A percentile compares a stretch with the other conserved stretches of the same genome.
phyloP scores from a whole-genome alignment of 2,888 invertebrate genomes.

The Drosophila neonasuta region DNA sequence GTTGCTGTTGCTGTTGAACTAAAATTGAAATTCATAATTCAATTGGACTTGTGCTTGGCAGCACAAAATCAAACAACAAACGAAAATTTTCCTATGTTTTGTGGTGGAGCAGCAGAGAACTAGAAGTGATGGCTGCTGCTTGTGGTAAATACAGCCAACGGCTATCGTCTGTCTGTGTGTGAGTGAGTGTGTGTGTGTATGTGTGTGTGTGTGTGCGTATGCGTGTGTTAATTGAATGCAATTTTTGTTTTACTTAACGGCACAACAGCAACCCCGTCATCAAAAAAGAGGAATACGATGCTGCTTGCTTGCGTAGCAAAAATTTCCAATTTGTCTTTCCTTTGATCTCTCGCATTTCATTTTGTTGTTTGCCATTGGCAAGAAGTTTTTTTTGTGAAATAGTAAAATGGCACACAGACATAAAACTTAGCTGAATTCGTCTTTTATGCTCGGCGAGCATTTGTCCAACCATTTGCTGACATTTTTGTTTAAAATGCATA shows the following conservation, averaged over 20 bases:
- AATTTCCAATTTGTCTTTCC: constrained; percentile 46
- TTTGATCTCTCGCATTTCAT: constrained; percentile 38
- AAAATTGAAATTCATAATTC: constrained; percentile 77
- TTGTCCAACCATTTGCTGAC: constrained; percentile 56
- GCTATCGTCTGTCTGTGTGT: constrained; percentile 6
- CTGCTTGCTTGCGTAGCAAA: constrained; percentile 36
- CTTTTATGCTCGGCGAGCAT: constrained; percentile 11
- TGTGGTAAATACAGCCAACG: constrained; percentile 36
- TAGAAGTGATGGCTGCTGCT: constrained; percentile 1
- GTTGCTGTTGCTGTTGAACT: constrained; percentile 44
- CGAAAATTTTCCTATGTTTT: constrained; percentile 41
- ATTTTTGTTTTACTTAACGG: constrained; percentile 50
- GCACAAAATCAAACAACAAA: constrained; percentile 54
- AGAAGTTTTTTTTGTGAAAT: constrained; percentile 16
- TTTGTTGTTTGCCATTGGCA: constrained; percentile 26
- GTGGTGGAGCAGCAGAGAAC: not conserved
- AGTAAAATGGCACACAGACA: constrained; percentile 13
- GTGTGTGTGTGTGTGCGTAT: constrained; percentile 17
- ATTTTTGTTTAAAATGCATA: constrained; percentile 70
- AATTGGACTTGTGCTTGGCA: constrained; percentile 68
- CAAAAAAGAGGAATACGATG: constrained; percentile 22
- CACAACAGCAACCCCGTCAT: constrained; percentile 18
- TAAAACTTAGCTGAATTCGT: constrained; percentile 28
- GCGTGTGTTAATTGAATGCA: constrained; percentile 68
- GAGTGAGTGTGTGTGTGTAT: constrained; percentile 2